Evolutionary conservation across 2,888 invertebrate genomes (phyloP), one percentile per base, ranked within the genome.

Genomic region (Stegana nigrithorax): DNA sequence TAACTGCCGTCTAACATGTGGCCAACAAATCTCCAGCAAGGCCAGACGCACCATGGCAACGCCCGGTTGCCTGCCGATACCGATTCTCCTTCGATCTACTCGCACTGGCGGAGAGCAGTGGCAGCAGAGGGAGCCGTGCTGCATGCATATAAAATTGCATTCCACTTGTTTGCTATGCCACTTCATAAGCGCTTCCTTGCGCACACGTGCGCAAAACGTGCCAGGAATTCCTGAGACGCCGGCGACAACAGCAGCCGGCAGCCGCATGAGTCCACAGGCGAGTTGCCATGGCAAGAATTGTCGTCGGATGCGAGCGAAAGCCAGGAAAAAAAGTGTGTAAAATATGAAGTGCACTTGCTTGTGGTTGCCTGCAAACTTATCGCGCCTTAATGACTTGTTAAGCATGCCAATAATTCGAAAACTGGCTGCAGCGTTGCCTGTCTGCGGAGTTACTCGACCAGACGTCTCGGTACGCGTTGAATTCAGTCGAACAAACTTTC

Each of bases 181-280:
- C 73, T 72, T 73, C 72, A 70, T 72, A 71, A 70, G 67, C 69
- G 75, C 72, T 73, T 72, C 72, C 72, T 73, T 61, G 62, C 64
- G 64, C 69, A 74, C 82, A 82, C 82, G 82, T 83, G 83, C 78
- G 69, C 67, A 69, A 71, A 81, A 82, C 82, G 83, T 82, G 82
- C 70, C 67, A 71, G 72, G 81, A 78, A 82, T 82, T 81, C 83
- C 83, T 74, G 62, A 69, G 65, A 56, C 67, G 70, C 65, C 71
- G 68, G 71, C 70, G 60, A 67, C 64, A 21, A 32, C 23, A 14
- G 36, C 53, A 55, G 23, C 23, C 25, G 6, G 50, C 8, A 25
- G 17, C 8, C 44, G 44, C 17, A 10, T 12, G 12, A 50, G 14
- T 5, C 50, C 4, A 50, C 7, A 25, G 25, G n/a, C 27, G 5